phyloP scores from a whole-genome alignment of 2,113 vertebrate genomes.

The Cynoglossus semilaevis region DNA sequence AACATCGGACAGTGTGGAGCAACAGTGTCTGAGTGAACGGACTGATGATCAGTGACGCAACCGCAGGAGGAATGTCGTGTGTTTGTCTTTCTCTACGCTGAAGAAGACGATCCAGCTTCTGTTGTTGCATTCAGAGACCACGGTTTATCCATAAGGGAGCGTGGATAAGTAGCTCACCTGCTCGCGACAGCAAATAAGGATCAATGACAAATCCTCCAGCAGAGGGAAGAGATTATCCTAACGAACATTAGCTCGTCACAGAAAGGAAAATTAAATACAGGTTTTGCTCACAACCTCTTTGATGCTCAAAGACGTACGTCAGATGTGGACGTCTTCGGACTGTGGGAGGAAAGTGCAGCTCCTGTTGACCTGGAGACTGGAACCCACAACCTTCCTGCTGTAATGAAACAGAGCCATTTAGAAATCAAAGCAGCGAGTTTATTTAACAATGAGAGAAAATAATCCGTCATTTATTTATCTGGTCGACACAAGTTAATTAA shows the following conservation, averaged over 20 bases:
- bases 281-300: conserved; percentile 29
- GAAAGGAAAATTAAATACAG: conserved; percentile 46
- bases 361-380: too few species aligned
- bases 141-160: conserved; percentile 42
- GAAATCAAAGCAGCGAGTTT: too few species aligned
- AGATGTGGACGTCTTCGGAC: too few species aligned
- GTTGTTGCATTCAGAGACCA: conserved; percentile 27
- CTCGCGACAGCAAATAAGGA: conserved; percentile 47
- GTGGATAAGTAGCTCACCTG: conserved; percentile 54
- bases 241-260: conserved; percentile 48
- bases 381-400: too few species aligned
- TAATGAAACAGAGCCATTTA: too few species aligned
- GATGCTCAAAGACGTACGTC: not conserved
- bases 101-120: conserved; percentile 35
- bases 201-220: conserved; percentile 64
- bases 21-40: conserved; percentile 1
- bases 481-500: too few species aligned
- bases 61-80: conserved; percentile 17
- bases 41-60: conserved; percentile 5
- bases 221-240: conserved; percentile 55
- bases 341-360: too few species aligned
- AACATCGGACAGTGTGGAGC: too few species aligned
- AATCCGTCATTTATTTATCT: too few species aligned
- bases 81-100: conserved; percentile 30
- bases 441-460: too few species aligned